These are phyloP conservation scores for Torymus aiolomorphi DNA, from an alignment of 2,888 invertebrate genomes.

Conservation along the genomic window DNA sequence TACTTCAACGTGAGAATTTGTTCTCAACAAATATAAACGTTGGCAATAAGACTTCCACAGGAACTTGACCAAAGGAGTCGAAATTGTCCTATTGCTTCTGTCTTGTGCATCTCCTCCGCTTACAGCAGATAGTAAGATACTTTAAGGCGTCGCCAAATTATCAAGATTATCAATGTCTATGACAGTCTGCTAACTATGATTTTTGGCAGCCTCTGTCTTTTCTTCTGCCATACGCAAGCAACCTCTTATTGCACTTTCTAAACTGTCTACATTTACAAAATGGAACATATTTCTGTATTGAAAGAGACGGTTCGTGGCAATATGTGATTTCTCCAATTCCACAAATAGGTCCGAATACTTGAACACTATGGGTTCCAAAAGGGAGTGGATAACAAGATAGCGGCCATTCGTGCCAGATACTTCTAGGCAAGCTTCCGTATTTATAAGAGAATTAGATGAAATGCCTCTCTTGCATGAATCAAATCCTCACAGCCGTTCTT, in stretches of 20 bases:
- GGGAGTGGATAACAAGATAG: conserved; percentile 78
- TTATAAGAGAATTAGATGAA: no score
- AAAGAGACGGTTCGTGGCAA: conserved; percentile 99
- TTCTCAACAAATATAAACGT: conserved; percentile 95
- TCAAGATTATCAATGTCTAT: conserved; percentile 98
- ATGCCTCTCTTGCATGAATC: no score
- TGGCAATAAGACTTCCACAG: conserved; percentile 99
- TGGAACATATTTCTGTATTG: conserved; percentile 99
- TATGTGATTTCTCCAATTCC: conserved; percentile 97
- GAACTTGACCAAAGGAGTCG: conserved; percentile 99
- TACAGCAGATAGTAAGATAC: conserved; percentile 93
- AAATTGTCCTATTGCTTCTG: conserved; percentile 95
- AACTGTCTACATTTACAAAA: conserved; percentile 94
- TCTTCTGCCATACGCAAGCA: conserved; percentile 97
- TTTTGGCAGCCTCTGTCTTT: conserved; percentile 94
- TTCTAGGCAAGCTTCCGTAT: no score
- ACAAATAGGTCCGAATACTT: conserved; percentile 98
- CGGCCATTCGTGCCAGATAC: no score
- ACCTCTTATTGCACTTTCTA: conserved; percentile 97
- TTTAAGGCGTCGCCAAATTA: conserved; percentile 96
- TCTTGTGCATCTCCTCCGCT: conserved; percentile 99
- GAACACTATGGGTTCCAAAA: conserved; percentile 99
- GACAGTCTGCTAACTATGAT: conserved; percentile 95
- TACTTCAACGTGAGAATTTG: conserved; percentile 97
- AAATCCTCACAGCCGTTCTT: no score